Evolutionary conservation across 2,113 vertebrate species (phyloP), one percentile per base, ranked within the genome.

Genomic region (Thymallus thymallus): DNA sequence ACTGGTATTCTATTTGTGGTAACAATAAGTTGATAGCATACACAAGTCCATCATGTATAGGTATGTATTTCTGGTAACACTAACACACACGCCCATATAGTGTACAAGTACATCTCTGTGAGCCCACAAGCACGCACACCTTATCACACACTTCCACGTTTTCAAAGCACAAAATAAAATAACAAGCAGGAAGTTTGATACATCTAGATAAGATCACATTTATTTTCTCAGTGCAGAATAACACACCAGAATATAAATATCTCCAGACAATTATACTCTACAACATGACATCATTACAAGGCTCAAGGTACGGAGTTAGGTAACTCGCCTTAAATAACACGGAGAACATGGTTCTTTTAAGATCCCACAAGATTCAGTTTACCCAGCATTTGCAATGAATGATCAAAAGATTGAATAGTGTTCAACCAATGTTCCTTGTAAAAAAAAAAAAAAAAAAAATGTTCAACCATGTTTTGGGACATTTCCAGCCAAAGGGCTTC

Each of bases 211-310:
- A 83, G 72, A 80, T 82, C 68, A 88, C 80, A 88, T 92, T 91
- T 92, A 92, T 92, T 92, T 88, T 30, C 61, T 82, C 75, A 80
- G 76, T 78, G 88, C 83, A 90, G 74, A 18, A 51, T 18, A 18
- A 90, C 84, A 88, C 79, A 92, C 71, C 81, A 86, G 80, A 86
- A 83, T 81, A 83, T 82, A 90, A 85, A 84, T 81, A 81, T 71
- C 69, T 77, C 48, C 9, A 10, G 35, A 41, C 35, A 41, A 41
- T 30, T 29, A 63, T 26, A 68, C 58, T 24, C 18, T 41, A 41
- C 35, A 41, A 78, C 77, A 74, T 64, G 64, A 81, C 72, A 71
- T 77, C 5, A 68, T 81, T 78, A 79, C 79, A 80, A 84, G 76
- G 76, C 24, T 68, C 68, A 65, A 18, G 70, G 80, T 80, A 84